Base-by-base conservation (phyloP, 2,888 invertebrate species). In the Bibio marci region DNA sequence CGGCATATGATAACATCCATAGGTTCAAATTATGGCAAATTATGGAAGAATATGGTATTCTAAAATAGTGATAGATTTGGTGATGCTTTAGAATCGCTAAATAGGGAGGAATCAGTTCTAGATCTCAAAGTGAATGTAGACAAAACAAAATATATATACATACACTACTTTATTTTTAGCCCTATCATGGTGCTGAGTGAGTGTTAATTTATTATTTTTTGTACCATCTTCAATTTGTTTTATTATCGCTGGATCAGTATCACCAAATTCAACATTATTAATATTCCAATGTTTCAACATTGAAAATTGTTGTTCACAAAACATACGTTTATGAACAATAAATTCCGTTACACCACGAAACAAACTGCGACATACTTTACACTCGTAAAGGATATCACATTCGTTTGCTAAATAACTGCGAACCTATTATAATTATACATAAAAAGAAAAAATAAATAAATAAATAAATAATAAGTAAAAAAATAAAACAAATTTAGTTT, bases 301-400 rank as follows among this genome's bases (percentile, higher is more conserved):
- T 49, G 64, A 65, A 49, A 67, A 74, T 45, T 66, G 69, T 41
- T 71, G 68, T 47, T 61, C 69, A 53, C 91, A 91, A 56, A 80
- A 91, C 30, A 76, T 71, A 42, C 88, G 69, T 62, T 92, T 92
- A 57, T 92, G 92, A 27, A 85, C 77, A 48, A 91, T 72, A 54
- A 90, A 86, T 63, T 91, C 90, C 13, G 80, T 78, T 45, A 91
- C 64, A 55, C 85, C 85, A 48, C 91, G 71, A 57, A 87, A 91
- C 52, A 92, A 68, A 52, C 79, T 85, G 27, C 80, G 70, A 54
- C 92, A 92, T 15, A 81, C 73, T 58, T 79, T 79, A 60, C 92
- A 92, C 60, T 92, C 92, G 60, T 85, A 82, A 50, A 92, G 70
- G 41, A 90, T 62, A 57, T 86, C 83, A 68, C 90, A 90, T 64